Percentiles rank a stretch among this genome's conserved stretches.
Evolutionary conservation across 2,113 vertebrate species (phyloP).

Genomic region (Sinocyclocheilus anophthalmus): DNA sequence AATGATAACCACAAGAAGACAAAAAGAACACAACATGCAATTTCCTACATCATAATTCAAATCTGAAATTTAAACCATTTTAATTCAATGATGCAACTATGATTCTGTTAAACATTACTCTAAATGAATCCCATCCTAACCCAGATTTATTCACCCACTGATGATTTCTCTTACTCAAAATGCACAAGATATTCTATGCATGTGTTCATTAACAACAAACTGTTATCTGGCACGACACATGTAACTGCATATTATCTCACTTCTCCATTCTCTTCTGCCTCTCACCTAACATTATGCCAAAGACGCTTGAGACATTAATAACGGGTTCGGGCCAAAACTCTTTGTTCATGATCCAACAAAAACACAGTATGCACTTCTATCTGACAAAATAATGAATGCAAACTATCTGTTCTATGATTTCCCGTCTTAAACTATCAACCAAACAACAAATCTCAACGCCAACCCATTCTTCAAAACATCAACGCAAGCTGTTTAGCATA

Average conservation of each 20-base stretch:
- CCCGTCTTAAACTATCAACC: too few species aligned
- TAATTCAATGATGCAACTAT: neutral
- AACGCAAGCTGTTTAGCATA: conserved; percentile 21
- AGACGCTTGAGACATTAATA: conserved; percentile 26
- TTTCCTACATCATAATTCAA: neutral
- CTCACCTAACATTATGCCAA: conserved; percentile 18
- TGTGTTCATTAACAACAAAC: neutral
- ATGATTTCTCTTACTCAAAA: neutral
- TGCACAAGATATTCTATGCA: neutral
- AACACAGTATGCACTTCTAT: conserved; percentile 38
- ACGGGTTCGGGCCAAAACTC: conserved; percentile 16
- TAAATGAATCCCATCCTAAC: conserved; percentile 4
- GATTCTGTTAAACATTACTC: neutral
- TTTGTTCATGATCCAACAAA: conserved; percentile 47
- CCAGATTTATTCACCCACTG: neutral
- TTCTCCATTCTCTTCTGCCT: conserved; percentile 12
- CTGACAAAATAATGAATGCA: conserved; percentile 27
- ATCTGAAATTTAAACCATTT: neutral
- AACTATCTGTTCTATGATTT: neutral
- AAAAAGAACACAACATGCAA: neutral
- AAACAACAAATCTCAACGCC: neutral
- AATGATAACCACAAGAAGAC: neutral
- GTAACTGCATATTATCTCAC: conserved; percentile 2
- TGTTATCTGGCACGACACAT: neutral
- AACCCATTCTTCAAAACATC: neutral